Conservation (phyloP, 2,888 invertebrate genomes). For the Lacanobia oleracea region DNA sequence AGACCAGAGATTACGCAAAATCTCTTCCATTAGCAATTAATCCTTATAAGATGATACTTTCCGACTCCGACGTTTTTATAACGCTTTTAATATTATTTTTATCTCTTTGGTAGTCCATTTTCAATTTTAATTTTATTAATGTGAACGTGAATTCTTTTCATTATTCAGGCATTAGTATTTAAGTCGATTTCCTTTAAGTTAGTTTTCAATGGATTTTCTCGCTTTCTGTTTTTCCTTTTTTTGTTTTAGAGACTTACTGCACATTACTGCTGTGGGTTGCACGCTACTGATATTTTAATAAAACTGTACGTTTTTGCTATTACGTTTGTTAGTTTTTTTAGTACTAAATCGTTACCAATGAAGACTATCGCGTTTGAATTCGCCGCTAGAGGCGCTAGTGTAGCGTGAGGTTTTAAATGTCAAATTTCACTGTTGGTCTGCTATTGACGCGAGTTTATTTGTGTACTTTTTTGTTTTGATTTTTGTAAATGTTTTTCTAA, state of each 20-base stretch:
- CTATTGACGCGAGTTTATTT: no score
- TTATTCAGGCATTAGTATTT: not conserved
- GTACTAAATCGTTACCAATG: no score
- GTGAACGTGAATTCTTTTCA: not conserved
- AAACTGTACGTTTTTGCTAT: no score
- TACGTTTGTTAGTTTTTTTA: no score
- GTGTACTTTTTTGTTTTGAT: no score
- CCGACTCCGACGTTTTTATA: constrained; percentile 62
- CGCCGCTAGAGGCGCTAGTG: no score
- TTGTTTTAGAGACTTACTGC: not conserved
- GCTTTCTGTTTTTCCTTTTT: not conserved
- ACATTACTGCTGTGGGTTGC: not conserved
- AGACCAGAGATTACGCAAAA: constrained; percentile 63
- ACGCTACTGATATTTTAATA: no score
- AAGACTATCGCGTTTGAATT: no score
- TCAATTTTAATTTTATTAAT: constrained; percentile 27
- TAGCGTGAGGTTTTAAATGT: no score
- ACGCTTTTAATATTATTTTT: constrained; percentile 66
- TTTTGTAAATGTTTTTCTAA: no score
- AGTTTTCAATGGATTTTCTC: not conserved
- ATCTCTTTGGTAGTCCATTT: constrained; percentile 30
- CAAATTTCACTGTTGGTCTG: no score
- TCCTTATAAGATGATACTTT: constrained; percentile 70
- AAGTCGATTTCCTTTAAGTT: constrained; percentile 1
- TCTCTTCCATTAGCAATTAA: constrained; percentile 75